Percentiles rank a stretch among this genome's conserved stretches.
These are phyloP conservation scores for Amphibalanus amphitrite DNA, from an alignment of 1,140 invertebrate species.

Conservation along the genomic window DNA sequence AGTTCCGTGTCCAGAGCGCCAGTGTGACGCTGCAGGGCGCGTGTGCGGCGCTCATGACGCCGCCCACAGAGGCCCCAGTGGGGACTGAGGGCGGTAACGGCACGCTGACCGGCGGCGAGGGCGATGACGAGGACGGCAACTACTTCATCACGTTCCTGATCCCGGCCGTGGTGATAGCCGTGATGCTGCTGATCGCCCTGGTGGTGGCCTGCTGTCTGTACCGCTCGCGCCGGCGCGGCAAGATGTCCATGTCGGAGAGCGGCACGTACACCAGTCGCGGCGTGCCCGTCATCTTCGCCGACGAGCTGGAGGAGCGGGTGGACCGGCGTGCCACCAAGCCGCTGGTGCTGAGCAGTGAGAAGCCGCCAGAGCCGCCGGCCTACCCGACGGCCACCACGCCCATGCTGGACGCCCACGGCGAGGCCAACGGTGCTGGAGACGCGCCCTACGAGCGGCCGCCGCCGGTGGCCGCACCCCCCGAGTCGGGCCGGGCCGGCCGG, in stretches of 20 bases:
- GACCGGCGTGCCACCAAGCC: slow-evolving; percentile 67
- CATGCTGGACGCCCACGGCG: slow-evolving; percentile 27
- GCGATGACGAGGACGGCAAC: slow-evolving; percentile 42
- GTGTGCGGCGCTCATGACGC: slow-evolving; percentile 40
- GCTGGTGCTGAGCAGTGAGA: slow-evolving; percentile 81
- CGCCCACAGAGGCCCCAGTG: slow-evolving; percentile 32
- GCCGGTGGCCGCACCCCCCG: slow-evolving; percentile 51
- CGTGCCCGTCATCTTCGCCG: slow-evolving; percentile 79
- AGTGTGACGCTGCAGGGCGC: slow-evolving; percentile 46
- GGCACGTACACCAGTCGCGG: slow-evolving; percentile 64
- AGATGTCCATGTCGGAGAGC: slow-evolving; percentile 48
- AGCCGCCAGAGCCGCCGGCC: slow-evolving; percentile 63
- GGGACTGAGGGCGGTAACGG: slow-evolving; percentile 47
- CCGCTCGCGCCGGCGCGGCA: slow-evolving; percentile 57
- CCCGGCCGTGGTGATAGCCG: slow-evolving; percentile 70
- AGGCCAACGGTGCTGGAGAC: slow-evolving; percentile 20
- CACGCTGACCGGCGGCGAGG: slow-evolving; percentile 44
- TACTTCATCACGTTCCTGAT: slow-evolving; percentile 76
- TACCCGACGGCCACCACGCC: slow-evolving; percentile 43
- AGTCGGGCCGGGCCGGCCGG: slow-evolving; percentile 38
- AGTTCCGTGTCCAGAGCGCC: slow-evolving; percentile 57
- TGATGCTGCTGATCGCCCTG: slow-evolving; percentile 68
- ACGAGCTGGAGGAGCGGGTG: slow-evolving; percentile 79
- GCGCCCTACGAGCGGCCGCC: slow-evolving; percentile 51
- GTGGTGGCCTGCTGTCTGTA: slow-evolving; percentile 78